These are phyloP conservation scores for Lordiphosa mommai DNA, from an alignment of 1,140 invertebrate species.

Conservation along the genomic window DNA sequence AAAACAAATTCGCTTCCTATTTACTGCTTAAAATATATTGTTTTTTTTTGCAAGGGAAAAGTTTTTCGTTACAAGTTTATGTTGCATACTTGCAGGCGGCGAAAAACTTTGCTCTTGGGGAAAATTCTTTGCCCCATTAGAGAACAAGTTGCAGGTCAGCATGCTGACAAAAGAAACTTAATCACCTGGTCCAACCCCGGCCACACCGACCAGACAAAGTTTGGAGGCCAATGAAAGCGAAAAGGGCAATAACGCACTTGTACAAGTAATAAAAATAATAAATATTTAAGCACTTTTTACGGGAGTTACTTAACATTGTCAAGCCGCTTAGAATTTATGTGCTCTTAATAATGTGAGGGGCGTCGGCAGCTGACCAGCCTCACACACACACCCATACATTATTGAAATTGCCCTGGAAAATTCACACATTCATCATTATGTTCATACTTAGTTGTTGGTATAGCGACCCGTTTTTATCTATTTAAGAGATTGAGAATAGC, in stretches of 20 bases:
- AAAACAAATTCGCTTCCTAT: not conserved
- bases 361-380: too few relatives aligned
- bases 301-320: too few relatives aligned
- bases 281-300: too few relatives aligned
- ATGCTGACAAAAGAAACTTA: constrained; percentile 30
- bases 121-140: constrained; percentile 34
- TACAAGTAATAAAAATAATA: not conserved
- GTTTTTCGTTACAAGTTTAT: constrained; percentile 28
- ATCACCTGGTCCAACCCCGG: constrained; percentile 25
- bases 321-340: too few relatives aligned
- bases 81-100: constrained; percentile 33
- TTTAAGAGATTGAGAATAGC: too few relatives aligned
- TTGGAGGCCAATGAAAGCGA: not conserved
- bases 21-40: constrained; percentile 21
- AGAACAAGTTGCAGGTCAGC: constrained; percentile 20
- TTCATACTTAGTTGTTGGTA: too few relatives aligned
- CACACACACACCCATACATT: too few relatives aligned
- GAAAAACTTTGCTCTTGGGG: constrained; percentile 33
- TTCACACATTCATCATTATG: too few relatives aligned
- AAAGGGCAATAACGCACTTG: constrained; percentile 16
- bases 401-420: too few relatives aligned
- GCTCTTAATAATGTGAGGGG: too few relatives aligned
- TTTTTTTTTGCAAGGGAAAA: constrained; percentile 12
- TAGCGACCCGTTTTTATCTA: too few relatives aligned
- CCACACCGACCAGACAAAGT: not conserved